phyloP scores from a whole-genome alignment of 2,797 vertebrate species.

The Syngnathus rostellatus region DNA sequence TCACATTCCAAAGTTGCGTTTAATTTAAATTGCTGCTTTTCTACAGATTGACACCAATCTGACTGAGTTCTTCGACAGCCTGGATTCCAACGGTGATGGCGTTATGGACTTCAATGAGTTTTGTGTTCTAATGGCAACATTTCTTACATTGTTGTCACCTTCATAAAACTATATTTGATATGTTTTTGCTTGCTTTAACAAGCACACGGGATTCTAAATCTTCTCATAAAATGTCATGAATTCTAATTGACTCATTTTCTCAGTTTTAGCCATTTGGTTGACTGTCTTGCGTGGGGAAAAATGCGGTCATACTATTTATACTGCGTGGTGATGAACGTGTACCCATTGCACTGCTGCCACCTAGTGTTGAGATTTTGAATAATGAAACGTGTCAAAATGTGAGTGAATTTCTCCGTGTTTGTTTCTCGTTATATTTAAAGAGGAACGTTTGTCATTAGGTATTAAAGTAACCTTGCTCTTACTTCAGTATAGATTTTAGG shows the following conservation, averaged over 20 bases:
- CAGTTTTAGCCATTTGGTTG: neutral
- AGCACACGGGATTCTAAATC: too few species aligned
- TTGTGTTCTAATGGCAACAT: conserved; percentile 10
- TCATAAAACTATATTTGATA: neutral
- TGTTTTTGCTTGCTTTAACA: neutral
- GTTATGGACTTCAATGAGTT: conserved; percentile 44
- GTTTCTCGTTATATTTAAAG: too few species aligned
- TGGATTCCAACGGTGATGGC: conserved; percentile 32
- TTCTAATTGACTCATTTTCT: neutral
- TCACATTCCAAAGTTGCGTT: neutral
- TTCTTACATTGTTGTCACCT: neutral
- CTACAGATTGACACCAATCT: fast-evolving
- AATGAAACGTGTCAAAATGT: neutral
- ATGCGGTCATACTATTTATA: neutral
- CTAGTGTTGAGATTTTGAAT: neutral
- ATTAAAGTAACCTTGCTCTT: too few species aligned
- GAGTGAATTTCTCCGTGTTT: too few species aligned
- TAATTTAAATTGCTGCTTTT: neutral
- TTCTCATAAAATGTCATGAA: neutral
- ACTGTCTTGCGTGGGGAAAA: neutral
- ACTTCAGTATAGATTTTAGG: too few species aligned
- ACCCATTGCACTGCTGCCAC: neutral
- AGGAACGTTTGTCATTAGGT: too few species aligned
- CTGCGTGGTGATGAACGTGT: neutral
- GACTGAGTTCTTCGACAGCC: conserved; percentile 15